phyloP scores from a whole-genome alignment of 2,797 vertebrate species.

The Dryobates pubescens region DNA sequence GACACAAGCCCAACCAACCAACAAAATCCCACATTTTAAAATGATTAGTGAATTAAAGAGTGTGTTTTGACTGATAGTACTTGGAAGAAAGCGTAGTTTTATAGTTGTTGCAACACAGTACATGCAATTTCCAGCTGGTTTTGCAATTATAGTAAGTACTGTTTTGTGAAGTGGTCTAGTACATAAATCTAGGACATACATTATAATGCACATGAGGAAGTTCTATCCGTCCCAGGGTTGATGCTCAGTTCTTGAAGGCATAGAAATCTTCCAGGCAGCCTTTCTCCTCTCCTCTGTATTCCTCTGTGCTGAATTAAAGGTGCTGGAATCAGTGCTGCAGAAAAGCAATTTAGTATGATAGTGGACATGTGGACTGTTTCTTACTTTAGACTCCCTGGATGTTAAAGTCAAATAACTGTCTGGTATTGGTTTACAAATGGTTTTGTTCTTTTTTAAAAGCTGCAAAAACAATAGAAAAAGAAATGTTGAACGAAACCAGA shows the following conservation, averaged over 20 bases:
- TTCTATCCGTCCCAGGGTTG: neutral
- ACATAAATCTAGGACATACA: neutral
- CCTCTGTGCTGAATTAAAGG: conserved; percentile 14
- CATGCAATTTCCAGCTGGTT: neutral
- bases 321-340: neutral
- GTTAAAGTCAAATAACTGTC: neutral
- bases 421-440: neutral
- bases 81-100: neutral
- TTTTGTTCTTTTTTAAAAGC: neutral
- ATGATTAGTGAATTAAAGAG: neutral
- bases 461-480: neutral
- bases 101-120: neutral
- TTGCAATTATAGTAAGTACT: neutral
- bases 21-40: neutral
- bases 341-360: neutral
- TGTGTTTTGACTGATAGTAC: neutral
- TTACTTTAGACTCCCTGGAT: neutral
- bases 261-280: neutral
- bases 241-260: neutral
- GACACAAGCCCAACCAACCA: too few relatives aligned
- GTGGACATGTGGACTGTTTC: neutral
- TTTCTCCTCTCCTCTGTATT: neutral
- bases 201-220: neutral
- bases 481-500: neutral
- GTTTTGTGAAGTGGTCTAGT: neutral